phyloP scores from a whole-genome alignment of 2,797 vertebrate species.

The Tapera naevia region DNA sequence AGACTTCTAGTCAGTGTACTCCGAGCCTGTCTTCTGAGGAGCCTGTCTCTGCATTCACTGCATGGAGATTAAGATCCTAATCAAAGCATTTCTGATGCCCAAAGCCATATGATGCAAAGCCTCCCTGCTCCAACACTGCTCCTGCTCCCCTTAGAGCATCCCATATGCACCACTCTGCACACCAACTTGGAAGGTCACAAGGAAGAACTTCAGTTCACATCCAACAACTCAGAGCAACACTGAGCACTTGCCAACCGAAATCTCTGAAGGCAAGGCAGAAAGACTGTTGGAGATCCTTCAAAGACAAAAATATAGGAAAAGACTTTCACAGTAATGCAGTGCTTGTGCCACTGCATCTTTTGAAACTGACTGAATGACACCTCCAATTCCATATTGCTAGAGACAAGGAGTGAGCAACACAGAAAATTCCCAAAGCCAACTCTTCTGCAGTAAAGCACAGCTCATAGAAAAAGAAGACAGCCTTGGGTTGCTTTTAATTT shows the following conservation, averaged over 20 bases:
- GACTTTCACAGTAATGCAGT: neutral
- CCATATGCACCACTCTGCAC: fast-evolving
- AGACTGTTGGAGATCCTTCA: neutral
- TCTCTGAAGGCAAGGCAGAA: neutral
- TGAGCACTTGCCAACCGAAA: neutral
- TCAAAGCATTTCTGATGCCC: neutral
- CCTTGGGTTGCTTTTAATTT: constrained; percentile 40
- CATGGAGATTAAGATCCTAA: neutral
- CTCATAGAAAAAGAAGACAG: neutral
- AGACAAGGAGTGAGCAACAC: neutral
- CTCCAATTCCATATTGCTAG: neutral
- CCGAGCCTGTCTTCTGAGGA: neutral
- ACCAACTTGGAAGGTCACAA: neutral
- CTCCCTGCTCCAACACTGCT: neutral
- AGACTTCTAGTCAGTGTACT: neutral
- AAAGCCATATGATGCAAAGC: neutral
- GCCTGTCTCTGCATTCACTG: neutral
- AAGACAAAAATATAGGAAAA: neutral
- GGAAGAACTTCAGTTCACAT: neutral
- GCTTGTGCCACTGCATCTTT: neutral
- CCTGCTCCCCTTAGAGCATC: fast-evolving
- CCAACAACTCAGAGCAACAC: neutral
- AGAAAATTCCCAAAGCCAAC: neutral
- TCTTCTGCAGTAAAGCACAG: neutral
- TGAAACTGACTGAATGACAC: neutral